Conservation (phyloP, 30 jellyfish, hydroid and myxozoan genomes). For the Aurelia sp. region DNA sequence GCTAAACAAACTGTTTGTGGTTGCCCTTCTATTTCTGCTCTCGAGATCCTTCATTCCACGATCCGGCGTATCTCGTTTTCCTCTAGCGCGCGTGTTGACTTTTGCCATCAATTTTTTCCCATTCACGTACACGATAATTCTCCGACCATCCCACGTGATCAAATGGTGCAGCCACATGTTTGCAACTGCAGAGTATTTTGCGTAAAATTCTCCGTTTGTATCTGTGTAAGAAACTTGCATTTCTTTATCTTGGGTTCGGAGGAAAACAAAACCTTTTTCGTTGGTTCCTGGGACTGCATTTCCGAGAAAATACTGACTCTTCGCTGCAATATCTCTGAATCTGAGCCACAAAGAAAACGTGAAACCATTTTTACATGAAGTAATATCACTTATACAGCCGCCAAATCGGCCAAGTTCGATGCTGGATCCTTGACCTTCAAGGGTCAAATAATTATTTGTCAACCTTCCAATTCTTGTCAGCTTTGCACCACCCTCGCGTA, state of each 20-base stretch:
- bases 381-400: slow-evolving; percentile 43
- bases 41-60: not conserved
- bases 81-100: not conserved
- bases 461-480: slow-evolving; percentile 34
- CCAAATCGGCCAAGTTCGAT: slow-evolving; percentile 64
- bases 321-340: slow-evolving; percentile 21
- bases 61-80: not conserved
- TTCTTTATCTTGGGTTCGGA: slow-evolving; percentile 16
- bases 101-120: slow-evolving; percentile 37
- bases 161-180: slow-evolving; percentile 58
- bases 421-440: slow-evolving; percentile 70
- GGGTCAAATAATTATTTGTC: slow-evolving; percentile 45
- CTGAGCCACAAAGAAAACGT: slow-evolving; percentile 72
- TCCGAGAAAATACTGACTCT: slow-evolving; percentile 54
- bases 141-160: slow-evolving; percentile 51
- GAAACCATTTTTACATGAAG: slow-evolving; percentile 41
- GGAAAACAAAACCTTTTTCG: slow-evolving; percentile 31
- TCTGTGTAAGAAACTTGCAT: slow-evolving; percentile 28
- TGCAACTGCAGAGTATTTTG: slow-evolving; percentile 9
- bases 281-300: not conserved
- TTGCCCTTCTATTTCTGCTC: not conserved
- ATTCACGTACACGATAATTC: slow-evolving; percentile 22
- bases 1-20: slow-evolving; percentile 24
- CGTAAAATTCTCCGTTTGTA: not conserved
- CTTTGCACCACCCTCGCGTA: slow-evolving; percentile 67